Conservation (phyloP, 2,797 vertebrate species). For the Chelidonichthys spinosus region DNA sequence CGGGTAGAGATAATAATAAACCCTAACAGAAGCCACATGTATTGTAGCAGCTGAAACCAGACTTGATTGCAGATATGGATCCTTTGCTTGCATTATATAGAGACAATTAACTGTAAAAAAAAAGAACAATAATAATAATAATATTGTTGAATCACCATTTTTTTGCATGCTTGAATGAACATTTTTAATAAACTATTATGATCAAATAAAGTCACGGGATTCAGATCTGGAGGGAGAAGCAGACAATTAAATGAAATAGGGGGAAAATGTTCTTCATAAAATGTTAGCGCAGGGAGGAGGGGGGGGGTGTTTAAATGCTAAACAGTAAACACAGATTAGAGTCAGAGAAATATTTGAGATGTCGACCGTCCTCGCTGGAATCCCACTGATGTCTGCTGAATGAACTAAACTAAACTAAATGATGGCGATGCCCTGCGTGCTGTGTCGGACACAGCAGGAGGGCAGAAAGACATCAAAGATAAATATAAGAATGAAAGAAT, state of each 20-base stretch:
- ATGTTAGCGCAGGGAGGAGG: not conserved
- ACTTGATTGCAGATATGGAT: not conserved
- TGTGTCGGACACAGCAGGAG: slow-evolving; percentile 24
- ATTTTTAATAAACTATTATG: not conserved
- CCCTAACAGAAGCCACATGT: not conserved
- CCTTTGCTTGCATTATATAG: not conserved
- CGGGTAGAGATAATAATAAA: not conserved
- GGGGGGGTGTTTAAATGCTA: not conserved
- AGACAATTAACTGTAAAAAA: not conserved
- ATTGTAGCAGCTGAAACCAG: not conserved
- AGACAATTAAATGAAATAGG: slow-evolving; percentile 4
- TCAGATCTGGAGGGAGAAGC: not conserved
- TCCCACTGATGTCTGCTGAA: slow-evolving; percentile 20
- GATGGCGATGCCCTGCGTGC: slow-evolving; percentile 8
- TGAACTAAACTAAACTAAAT: slow-evolving; percentile 28
- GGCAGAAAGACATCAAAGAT: slow-evolving; percentile 41
- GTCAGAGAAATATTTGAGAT: slow-evolving; percentile 21
- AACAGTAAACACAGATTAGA: slow-evolving; percentile 21
- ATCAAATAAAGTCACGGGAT: not conserved
- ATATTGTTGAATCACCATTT: too few species aligned
- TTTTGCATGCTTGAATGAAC: not conserved
- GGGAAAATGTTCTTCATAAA: slow-evolving; percentile 2
- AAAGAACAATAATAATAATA: too few species aligned
- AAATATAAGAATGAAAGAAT: slow-evolving; percentile 35
- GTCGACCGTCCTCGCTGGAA: slow-evolving; percentile 3